Evolutionary conservation across 2,888 invertebrate genomes (phyloP), one percentile per base, ranked within the genome.

Genomic region (Rambutsinella grinnellia): DNA sequence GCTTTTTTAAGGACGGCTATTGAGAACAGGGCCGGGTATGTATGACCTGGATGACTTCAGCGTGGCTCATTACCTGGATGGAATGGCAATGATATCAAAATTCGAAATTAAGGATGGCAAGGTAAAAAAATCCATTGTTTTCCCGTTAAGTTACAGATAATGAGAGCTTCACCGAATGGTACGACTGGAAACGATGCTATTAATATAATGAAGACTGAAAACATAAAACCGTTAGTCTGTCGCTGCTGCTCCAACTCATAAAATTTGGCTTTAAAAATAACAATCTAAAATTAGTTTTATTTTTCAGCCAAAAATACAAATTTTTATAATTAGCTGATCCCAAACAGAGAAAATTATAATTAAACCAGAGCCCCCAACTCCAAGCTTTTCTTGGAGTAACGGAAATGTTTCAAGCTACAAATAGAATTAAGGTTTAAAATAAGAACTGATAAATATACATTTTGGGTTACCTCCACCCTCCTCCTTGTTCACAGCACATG

Each of bases 11-110:
- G 70, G 70, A 5, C 85, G 85, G 23, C 85, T 88, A 60, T 82
- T 88, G 17, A 83, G 87, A 69, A 85, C 87, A 74, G 90, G 90
- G 1, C 88, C 89, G 0, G 89, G 88, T 47, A 85, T 88, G 70
- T 89, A 87, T 84, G 86, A 88, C 69, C 82, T 86, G 8, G 67
- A 67, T 46, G 85, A 87, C 23, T 86, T 86, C 74, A 85, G 86
- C 10, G 84, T 87, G 62, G 87, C 87, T 26, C 88, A 88, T 79
- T 86, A 87, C 85, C 87, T 89, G 78, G 89, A 89, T 83, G 89
- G 89, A 0, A 85, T 87, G 78, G 87, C 88, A 6, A 86, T 89
- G 36, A 71, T 89, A 28, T 87, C 87, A 77, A 86, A 87, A 71
- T 88, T 88, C 80, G 85, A 85, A 47, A 86, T 89, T 57, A 82